phyloP scores from a whole-genome alignment of 2,797 vertebrate species.

The Falco berigora region DNA sequence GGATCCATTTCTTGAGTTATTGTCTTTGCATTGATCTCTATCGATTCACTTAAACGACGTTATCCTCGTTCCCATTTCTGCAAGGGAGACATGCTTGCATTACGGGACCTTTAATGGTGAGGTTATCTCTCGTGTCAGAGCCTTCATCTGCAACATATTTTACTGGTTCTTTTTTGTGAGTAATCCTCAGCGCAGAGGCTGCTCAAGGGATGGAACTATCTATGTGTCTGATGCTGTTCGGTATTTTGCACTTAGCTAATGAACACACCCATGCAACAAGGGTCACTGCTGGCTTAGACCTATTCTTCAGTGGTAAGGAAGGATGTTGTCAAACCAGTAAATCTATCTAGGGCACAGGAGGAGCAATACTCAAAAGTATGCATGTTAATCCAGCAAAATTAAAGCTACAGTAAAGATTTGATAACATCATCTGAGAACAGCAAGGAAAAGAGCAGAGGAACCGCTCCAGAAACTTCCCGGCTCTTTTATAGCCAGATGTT shows the following conservation, averaged over 20 bases:
- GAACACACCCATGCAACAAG: neutral
- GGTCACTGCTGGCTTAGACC: neutral
- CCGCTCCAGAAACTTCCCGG: neutral
- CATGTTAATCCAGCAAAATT: neutral
- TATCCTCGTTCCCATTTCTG: neutral
- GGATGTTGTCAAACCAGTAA: neutral
- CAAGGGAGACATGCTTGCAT: neutral
- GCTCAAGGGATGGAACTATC: neutral
- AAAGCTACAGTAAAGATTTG: neutral
- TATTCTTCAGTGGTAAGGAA: neutral
- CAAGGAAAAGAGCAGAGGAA: neutral
- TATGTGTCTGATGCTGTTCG: neutral
- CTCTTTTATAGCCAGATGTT: neutral
- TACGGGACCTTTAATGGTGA: neutral
- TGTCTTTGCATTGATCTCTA: slow-evolving; percentile 57
- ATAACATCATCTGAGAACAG: neutral
- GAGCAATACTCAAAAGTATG: neutral
- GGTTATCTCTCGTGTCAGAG: slow-evolving; percentile 9
- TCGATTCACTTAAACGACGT: slow-evolving; percentile 32
- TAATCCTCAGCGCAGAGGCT: neutral
- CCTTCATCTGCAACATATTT: slow-evolving; percentile 1
- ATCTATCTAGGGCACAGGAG: neutral
- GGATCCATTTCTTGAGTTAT: slow-evolving; percentile 39
- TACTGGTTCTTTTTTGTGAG: slow-evolving; percentile 19
- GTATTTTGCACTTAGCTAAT: neutral